Percentiles rank a stretch among this genome's conserved stretches.
These are phyloP conservation scores for Caligus rogercresseyi DNA, from an alignment of 1,140 invertebrate genomes.

Conservation along the genomic window DNA sequence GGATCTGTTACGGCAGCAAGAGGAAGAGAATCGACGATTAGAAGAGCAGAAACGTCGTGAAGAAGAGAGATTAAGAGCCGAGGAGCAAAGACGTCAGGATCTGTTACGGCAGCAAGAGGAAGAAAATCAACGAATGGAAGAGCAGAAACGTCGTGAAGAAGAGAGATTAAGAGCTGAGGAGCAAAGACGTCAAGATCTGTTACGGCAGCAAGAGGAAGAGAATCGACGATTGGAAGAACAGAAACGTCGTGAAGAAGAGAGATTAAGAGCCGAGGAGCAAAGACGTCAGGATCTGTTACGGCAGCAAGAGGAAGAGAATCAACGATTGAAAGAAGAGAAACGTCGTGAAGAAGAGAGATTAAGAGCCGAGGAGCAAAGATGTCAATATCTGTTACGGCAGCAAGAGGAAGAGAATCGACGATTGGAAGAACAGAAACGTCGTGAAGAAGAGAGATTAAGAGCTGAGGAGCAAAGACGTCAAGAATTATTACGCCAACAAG, in stretches of 20 bases:
- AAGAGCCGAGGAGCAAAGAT: neutral
- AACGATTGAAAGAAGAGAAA: neutral
- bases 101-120: neutral
- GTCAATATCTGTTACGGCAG: neutral
- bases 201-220: neutral
- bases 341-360: neutral
- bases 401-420: neutral
- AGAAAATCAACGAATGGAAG: neutral
- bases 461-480: neutral
- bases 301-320: neutral
- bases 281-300: neutral
- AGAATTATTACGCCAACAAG: neutral
- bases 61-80: too few species aligned
- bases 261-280: too few species aligned
- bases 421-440: neutral
- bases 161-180: too few species aligned
- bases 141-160: neutral
- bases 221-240: neutral
- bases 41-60: neutral
- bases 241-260: neutral
- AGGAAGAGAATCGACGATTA: neutral
- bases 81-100: neutral
- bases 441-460: neutral
- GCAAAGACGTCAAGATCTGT: neutral
- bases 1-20: neutral